Percentiles rank a stretch among this genome's conserved stretches.
phyloP scores from a whole-genome alignment of 2,113 vertebrate species.

The Glaucidium brasilianum region DNA sequence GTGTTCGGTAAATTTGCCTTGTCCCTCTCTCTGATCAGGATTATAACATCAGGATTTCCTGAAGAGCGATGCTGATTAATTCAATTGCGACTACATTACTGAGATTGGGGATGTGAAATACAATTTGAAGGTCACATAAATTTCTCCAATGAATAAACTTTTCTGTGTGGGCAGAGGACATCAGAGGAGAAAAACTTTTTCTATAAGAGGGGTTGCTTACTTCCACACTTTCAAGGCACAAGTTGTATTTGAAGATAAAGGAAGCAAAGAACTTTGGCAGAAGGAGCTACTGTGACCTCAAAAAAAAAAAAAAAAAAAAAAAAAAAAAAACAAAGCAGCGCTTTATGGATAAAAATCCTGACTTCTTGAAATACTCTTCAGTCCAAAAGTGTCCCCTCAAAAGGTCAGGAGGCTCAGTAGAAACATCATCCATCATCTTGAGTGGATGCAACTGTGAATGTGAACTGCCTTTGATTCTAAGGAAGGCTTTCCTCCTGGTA shows the following conservation, averaged over 20 bases:
- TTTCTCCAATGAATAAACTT: not conserved
- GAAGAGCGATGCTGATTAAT: not conserved
- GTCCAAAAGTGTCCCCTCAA: not conserved
- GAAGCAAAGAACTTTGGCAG: not conserved
- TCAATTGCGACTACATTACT: not conserved
- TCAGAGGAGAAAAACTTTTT: not conserved
- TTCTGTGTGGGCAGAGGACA: not conserved
- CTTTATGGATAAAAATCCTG: not conserved
- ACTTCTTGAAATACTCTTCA: not conserved
- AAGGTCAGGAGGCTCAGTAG: not conserved
- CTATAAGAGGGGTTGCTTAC: not conserved
- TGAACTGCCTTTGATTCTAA: not conserved
- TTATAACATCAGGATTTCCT: not conserved
- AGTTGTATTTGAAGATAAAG: not conserved
- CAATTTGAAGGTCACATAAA: not conserved
- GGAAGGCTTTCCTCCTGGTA: not conserved
- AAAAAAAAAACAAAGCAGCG: not conserved
- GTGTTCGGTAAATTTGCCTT: not conserved
- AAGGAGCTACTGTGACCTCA: not conserved
- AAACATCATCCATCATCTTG: not conserved
- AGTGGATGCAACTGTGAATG: not conserved
- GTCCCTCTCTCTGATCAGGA: not conserved
- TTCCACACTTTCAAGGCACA: not conserved
- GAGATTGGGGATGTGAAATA: not conserved
- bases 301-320: not conserved